phyloP scores from a whole-genome alignment of 2,888 invertebrate genomes.

The Luperina testacea region DNA sequence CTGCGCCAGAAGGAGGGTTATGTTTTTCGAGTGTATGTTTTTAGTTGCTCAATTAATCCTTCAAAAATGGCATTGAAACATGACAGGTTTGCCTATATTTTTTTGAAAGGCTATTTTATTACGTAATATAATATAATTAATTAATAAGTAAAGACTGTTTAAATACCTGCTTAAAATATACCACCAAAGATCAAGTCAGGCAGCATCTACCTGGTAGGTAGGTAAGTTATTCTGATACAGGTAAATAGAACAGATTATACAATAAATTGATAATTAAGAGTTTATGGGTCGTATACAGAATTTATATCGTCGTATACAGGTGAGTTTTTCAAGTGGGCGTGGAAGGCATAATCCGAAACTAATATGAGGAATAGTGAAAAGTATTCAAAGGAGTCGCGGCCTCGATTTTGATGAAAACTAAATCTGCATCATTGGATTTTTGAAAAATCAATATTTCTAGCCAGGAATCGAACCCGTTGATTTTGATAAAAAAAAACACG shows the following conservation, averaged over 20 bases:
- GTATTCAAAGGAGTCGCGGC: too few relatives aligned
- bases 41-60: slow-evolving; percentile 7
- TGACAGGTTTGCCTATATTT: background rate
- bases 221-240: background rate
- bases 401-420: too few relatives aligned
- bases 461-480: too few relatives aligned
- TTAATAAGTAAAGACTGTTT: background rate
- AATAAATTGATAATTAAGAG: slow-evolving; percentile 1
- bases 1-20: too few relatives aligned
- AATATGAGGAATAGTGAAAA: too few relatives aligned
- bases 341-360: too few relatives aligned
- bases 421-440: too few relatives aligned
- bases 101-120: background rate
- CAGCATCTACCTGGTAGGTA: background rate
- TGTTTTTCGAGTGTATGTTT: too few relatives aligned
- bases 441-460: too few relatives aligned
- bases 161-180: background rate
- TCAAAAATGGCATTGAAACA: slow-evolving; percentile 24
- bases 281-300: slow-evolving; percentile 19
- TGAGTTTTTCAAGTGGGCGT: too few relatives aligned
- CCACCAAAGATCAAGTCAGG: background rate
- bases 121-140: background rate
- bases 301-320: too few relatives aligned
- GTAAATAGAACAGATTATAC: background rate
- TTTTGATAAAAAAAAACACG: too few relatives aligned